A percentile compares a stretch with the other conserved stretches of the same genome.
Evolutionary conservation across 2,888 invertebrate species (phyloP).

Genomic region (Pemphredon lugubris): DNA sequence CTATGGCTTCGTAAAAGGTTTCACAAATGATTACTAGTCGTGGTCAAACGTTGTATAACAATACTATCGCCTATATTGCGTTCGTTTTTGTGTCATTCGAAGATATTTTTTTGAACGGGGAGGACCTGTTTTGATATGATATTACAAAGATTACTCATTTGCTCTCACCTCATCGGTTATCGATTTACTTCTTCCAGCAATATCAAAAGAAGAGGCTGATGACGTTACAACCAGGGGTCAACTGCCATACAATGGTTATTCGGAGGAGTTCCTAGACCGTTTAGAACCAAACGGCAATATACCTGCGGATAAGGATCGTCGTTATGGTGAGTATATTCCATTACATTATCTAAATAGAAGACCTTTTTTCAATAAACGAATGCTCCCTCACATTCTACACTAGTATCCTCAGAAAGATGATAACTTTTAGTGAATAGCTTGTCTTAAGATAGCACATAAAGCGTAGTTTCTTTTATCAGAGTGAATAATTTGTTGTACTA

Average conservation of each 20-base stretch:
- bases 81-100: too few species aligned
- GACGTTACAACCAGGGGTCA: slow-evolving; percentile 87
- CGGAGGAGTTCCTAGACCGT: slow-evolving; percentile 95
- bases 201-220: slow-evolving; percentile 95
- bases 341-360: too few species aligned
- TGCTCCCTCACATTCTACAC: too few species aligned
- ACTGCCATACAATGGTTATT: slow-evolving; percentile 95
- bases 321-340: slow-evolving; percentile 83
- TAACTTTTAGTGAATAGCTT: background rate
- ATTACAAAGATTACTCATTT: slow-evolving; percentile 8
- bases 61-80: too few species aligned
- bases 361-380: too few species aligned
- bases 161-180: slow-evolving; percentile 9
- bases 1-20: slow-evolving; percentile 6
- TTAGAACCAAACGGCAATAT: slow-evolving; percentile 97
- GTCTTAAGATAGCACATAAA: background rate
- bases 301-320: slow-evolving; percentile 91
- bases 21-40: slow-evolving; percentile 10
- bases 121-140: background rate
- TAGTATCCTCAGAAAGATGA: too few species aligned
- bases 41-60: slow-evolving; percentile 1
- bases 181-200: slow-evolving; percentile 85
- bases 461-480: slow-evolving; percentile 20
- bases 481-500: slow-evolving; percentile 14
- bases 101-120: too few species aligned